Evolutionary conservation across 2,797 vertebrate genomes (phyloP).

Genomic region (Garrulus glandarius): DNA sequence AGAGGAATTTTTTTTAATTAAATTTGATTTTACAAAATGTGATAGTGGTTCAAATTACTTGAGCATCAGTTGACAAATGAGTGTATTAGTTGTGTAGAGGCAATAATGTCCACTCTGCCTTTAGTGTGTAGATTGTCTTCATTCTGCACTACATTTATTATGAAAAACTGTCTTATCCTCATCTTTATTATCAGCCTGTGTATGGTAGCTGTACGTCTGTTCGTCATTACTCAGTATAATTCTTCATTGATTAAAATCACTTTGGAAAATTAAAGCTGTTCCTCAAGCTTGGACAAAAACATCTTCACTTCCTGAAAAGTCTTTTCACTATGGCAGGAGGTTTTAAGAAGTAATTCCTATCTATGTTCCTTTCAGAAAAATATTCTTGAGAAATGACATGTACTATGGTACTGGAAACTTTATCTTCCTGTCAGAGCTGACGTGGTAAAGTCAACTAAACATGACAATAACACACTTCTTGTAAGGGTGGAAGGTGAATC

Average conservation of each 20-base stretch:
- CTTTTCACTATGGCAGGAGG: background rate
- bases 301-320: slow-evolving; percentile 58
- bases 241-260: slow-evolving; percentile 52
- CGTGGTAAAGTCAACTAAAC: slow-evolving; percentile 52
- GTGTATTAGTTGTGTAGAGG: background rate
- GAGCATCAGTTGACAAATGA: background rate
- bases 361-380: slow-evolving; percentile 61
- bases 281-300: slow-evolving; percentile 27
- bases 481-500: slow-evolving; percentile 67
- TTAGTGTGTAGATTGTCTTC: background rate
- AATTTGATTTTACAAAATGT: background rate
- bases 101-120: background rate
- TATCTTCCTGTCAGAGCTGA: slow-evolving; percentile 71
- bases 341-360: slow-evolving; percentile 38
- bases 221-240: slow-evolving; percentile 25
- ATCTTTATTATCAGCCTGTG: slow-evolving; percentile 24
- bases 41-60: background rate
- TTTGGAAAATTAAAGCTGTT: slow-evolving; percentile 58
- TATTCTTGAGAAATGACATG: slow-evolving; percentile 47
- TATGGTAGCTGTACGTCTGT: slow-evolving; percentile 14
- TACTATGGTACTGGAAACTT: slow-evolving; percentile 34
- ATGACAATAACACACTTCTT: slow-evolving; percentile 64
- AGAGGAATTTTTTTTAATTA: background rate
- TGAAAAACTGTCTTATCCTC: background rate
- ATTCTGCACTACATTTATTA: background rate